Percentiles rank a stretch among this genome's conserved stretches.
These are phyloP conservation scores for Myiagra hebetior DNA, from an alignment of 2,113 vertebrate species.

Conservation along the genomic window DNA sequence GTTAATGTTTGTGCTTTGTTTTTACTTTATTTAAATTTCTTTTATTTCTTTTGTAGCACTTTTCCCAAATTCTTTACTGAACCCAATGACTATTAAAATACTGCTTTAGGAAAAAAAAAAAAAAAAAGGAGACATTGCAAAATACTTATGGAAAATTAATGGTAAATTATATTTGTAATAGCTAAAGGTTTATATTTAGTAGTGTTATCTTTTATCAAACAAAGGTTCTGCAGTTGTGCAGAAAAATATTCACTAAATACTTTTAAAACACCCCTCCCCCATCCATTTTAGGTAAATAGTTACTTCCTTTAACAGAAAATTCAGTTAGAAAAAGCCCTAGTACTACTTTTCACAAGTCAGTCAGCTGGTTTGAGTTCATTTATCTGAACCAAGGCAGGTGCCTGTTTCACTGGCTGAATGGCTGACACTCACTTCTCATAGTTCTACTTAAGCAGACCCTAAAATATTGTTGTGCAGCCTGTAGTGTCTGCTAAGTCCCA, in stretches of 20 bases:
- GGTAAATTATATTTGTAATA: background rate
- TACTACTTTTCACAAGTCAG: background rate
- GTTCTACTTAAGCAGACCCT: background rate
- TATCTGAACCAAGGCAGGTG: background rate
- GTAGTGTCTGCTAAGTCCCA: background rate
- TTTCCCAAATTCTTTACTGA: background rate
- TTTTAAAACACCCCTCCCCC: background rate
- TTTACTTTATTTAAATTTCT: background rate
- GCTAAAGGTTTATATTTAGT: background rate
- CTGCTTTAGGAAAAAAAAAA: background rate
- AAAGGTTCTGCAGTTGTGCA: background rate
- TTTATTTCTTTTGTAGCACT: background rate
- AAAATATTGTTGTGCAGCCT: background rate
- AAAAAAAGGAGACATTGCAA: background rate
- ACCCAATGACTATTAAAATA: background rate
- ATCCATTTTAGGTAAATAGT: background rate
- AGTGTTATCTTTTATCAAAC: background rate
- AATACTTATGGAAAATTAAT: background rate
- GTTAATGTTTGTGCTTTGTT: background rate
- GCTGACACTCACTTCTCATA: background rate
- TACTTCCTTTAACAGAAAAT: background rate
- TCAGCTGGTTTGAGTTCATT: background rate
- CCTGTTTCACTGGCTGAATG: background rate
- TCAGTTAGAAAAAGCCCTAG: background rate
- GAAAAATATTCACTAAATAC: background rate